A percentile compares a stretch with the other conserved stretches of the same genome.
phyloP scores from a whole-genome alignment of 1,140 invertebrate species.

The Helicoverpa zea region DNA sequence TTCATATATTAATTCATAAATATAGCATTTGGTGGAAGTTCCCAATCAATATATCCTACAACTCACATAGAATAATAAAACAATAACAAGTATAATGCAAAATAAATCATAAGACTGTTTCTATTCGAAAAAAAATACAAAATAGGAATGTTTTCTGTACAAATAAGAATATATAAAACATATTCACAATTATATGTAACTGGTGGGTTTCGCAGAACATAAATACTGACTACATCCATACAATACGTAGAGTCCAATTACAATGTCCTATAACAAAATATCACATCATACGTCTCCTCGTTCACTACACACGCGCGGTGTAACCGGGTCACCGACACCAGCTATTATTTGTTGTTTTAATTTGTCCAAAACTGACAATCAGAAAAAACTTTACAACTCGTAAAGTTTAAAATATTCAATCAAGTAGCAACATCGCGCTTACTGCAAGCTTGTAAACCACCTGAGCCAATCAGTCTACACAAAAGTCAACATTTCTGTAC shows the following conservation, averaged over 20 bases:
- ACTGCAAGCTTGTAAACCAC: neutral
- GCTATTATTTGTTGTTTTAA: neutral
- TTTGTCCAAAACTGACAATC: neutral
- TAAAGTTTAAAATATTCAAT: constrained; percentile 1
- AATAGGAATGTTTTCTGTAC: constrained; percentile 29
- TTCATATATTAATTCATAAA: neutral
- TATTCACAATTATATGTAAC: constrained; percentile 26
- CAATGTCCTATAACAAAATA: constrained; percentile 40
- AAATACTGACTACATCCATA: constrained; percentile 37
- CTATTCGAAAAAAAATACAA: constrained; percentile 29
- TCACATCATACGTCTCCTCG: constrained; percentile 14
- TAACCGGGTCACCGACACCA: neutral
- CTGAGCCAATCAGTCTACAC: constrained; percentile 13
- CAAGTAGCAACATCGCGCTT: neutral
- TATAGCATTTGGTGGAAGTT: constrained; percentile 11
- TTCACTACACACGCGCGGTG: neutral
- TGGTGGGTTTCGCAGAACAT: constrained; percentile 39
- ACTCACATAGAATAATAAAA: neutral
- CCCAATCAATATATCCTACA: neutral
- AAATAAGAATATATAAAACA: constrained; percentile 32
- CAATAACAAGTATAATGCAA: neutral
- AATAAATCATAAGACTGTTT: constrained; percentile 23
- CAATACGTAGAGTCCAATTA: constrained; percentile 22
- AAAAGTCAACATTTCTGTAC: constrained; percentile 32
- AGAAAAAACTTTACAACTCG: neutral